Evolutionary conservation across 1,140 invertebrate genomes (phyloP), one percentile per base, ranked within the genome.

Genomic region (Thaumetopoea pityocampa): DNA sequence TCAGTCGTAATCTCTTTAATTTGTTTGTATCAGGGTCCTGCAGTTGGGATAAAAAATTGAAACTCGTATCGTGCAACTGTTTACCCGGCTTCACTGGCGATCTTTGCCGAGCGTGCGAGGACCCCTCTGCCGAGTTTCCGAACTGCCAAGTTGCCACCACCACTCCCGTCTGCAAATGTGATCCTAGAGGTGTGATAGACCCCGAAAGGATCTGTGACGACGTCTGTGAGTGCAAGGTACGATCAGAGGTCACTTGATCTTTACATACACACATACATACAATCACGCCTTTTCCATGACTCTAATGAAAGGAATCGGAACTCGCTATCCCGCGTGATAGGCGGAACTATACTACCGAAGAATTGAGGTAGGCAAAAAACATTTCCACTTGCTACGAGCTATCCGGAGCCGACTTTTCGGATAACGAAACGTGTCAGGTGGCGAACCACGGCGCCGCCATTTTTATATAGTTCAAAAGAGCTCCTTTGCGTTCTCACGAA

Each of bases 21-120:
- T 51, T 35, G 41, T 27, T 33, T 5, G 16, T 65, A 69, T 7
- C 38, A 85, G 81, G 81, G 1, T 60, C 72, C 3, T 89, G 87
- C 49, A 56, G 40, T 41, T 82, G 69, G 57, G 70, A 84, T 32
- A 68, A 83, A 85, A 85, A 87, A 47, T 88, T 91, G 19, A 93
- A 94, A 29, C 72, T 67, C 2, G 63, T 85, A 0, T 87, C 89
- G 17, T 99, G 98, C 67, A 87, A 90, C 22, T 99, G 98, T 72
- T 88, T 89, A 26, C 78, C 88, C 11, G 97, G 96, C 4, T 99
- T 92, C 79, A 87, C 89, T 15, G 97, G 98, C 0, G 66, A 80
- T 6, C 89, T 87, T 26, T 99, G 98, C 86, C 92, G 97, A 47
- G 77, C 88, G 10, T 99, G 98, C 83, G 92, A 92, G 0, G 82